Base-by-base conservation (phyloP, 2,113 vertebrate species). In the Telmatochromis bifrenatus region DNA sequence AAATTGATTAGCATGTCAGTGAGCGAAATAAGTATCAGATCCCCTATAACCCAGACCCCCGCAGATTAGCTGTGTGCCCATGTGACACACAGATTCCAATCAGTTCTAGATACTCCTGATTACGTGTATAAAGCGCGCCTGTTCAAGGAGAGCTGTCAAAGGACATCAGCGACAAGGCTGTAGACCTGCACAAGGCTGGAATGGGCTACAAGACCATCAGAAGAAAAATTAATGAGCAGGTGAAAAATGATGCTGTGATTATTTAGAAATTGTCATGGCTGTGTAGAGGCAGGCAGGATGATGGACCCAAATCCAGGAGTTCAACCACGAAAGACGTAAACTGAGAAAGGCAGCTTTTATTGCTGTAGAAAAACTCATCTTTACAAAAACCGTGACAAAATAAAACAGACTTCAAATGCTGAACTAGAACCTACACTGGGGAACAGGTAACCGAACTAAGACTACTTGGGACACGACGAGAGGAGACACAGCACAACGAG, bases 121-220 rank as follows among this genome's bases (percentile, higher is more conserved):
- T 68, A 68, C 0, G 2, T 65, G 19, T 37, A 65, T 65, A 37
- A 65, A 65, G 33, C 17, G n/a, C 1, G 7, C 33, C 60, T 65
- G 60, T 37, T 37, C 33, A 37, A 37, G 4, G 17, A 65, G 10
- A 7, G 4, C 33, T 65, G 19, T 65, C 33, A 37, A 65, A 65
- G 33, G 17, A 65, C 31, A 3, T 37, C 31, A 37, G 31, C 3
- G 17, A n/a, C 60, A n/a, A 21, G 33, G 4, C 19, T 65, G 33
- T n/a, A 65, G 19, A 65, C 0, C 60, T 65, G 33, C 33, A n/a
- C 60, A 5, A n/a, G 33, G 33, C 19, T 13, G 33, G 19, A n/a
- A 65, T 37, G 60, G 19, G 33, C 60, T 37, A 0, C 10, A 37
- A 65, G 33, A 37, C 7, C 10, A 65, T 65, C 60, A n/a, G 0